These are phyloP conservation scores for Listronotus oregonensis DNA, from an alignment of 1,140 invertebrate species.

Conservation along the genomic window DNA sequence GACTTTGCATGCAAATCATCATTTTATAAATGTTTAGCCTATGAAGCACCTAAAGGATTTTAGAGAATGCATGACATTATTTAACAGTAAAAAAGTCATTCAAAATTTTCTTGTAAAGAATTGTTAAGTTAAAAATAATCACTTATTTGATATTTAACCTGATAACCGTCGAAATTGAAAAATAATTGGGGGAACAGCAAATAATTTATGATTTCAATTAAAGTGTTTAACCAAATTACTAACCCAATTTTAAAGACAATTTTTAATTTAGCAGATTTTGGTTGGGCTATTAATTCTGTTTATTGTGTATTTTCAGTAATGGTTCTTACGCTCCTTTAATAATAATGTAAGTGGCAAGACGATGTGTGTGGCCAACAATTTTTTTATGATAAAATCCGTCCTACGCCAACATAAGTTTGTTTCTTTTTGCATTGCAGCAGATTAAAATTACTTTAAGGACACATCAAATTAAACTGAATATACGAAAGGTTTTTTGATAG, in stretches of 20 bases:
- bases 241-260: slow-evolving; percentile 31
- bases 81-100: no score
- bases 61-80: no score
- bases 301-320: slow-evolving; percentile 11
- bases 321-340: slow-evolving; percentile 27
- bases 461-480: no score
- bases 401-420: no score
- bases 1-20: no score
- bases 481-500: no score
- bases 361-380: slow-evolving; percentile 27
- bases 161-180: slow-evolving; percentile 33
- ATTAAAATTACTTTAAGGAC: no score
- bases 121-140: slow-evolving; percentile 26
- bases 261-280: slow-evolving; percentile 34
- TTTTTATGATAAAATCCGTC: no score
- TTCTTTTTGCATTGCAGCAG: no score
- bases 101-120: slow-evolving; percentile 21
- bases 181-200: slow-evolving; percentile 22
- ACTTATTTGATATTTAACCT: slow-evolving; percentile 22
- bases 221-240: slow-evolving; percentile 33
- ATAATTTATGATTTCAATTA: slow-evolving; percentile 32
- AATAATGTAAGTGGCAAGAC: slow-evolving; percentile 29
- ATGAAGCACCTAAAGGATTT: no score
- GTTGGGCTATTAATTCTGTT: slow-evolving; percentile 22
- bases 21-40: no score